Percentiles rank a stretch among this genome's conserved stretches.
Evolutionary conservation across 2,113 vertebrate species (phyloP).

Genomic region (Lathamus discolor): DNA sequence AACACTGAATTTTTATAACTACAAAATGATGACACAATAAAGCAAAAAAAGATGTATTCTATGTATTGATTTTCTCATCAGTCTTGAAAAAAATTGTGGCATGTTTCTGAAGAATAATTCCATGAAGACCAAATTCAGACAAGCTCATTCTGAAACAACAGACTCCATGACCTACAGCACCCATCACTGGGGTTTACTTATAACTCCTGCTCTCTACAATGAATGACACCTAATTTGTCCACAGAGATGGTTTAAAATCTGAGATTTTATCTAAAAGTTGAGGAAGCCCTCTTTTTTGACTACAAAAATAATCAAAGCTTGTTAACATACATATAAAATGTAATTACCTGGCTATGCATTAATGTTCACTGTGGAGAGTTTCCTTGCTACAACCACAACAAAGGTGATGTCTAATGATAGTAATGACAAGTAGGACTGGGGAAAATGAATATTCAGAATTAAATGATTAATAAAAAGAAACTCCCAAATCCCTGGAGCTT

Average conservation of each 20-base stretch:
- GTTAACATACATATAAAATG: conserved; percentile 18
- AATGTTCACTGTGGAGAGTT: conserved; percentile 29
- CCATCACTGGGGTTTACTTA: not conserved
- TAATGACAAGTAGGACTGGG: not conserved
- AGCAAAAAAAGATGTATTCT: not conserved
- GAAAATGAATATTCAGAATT: conserved; percentile 12
- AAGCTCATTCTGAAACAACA: not conserved
- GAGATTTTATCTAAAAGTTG: not conserved
- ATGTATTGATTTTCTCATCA: not conserved
- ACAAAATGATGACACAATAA: not conserved
- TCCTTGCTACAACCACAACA: conserved; percentile 25
- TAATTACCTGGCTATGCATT: conserved; percentile 14
- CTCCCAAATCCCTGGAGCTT: not conserved
- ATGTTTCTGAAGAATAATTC: not conserved
- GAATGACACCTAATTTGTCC: not conserved
- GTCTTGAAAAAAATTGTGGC: not conserved
- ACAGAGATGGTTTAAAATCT: not conserved
- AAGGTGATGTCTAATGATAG: not conserved
- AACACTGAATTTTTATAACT: not conserved
- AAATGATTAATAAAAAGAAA: not conserved
- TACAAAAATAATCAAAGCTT: conserved; percentile 32
- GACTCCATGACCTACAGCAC: not conserved
- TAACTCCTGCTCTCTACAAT: not conserved
- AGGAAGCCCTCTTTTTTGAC: not conserved
- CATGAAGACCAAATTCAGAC: not conserved